phyloP scores from a whole-genome alignment of 2,888 invertebrate genomes.

The Andrena chrysosceles region DNA sequence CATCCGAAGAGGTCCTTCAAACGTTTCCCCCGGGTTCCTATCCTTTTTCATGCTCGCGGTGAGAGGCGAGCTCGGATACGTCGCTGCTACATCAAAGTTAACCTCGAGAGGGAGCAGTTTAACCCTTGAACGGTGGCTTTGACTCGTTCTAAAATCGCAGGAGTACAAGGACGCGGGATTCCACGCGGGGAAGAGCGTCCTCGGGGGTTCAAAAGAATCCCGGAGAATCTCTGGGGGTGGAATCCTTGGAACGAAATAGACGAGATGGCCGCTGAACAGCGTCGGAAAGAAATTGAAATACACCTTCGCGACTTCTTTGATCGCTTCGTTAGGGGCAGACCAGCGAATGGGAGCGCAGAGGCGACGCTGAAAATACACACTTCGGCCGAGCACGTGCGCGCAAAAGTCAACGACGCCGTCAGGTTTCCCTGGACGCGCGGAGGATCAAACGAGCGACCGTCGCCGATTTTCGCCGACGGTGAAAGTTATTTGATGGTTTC shows the following conservation, averaged over 20 bases:
- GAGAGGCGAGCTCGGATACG: constrained; percentile 6
- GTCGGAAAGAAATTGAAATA: constrained; percentile 46
- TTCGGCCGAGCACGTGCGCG: constrained; percentile 42
- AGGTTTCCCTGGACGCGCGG: constrained; percentile 48
- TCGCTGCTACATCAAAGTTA: constrained; percentile 18
- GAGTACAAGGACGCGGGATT: constrained; percentile 3
- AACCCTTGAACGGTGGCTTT: constrained; percentile 34
- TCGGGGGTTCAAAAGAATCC: neutral
- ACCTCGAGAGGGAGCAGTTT: constrained; percentile 11
- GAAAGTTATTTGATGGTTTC: constrained; percentile 71
- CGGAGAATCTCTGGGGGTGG: neutral
- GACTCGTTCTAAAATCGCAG: constrained; percentile 25
- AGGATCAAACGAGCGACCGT: constrained; percentile 68
- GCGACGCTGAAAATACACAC: constrained; percentile 66
- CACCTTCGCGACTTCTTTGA: constrained; percentile 67
- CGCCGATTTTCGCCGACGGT: constrained; percentile 33
- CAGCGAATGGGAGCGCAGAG: constrained; percentile 55
- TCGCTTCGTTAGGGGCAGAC: constrained; percentile 66
- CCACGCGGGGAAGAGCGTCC: neutral
- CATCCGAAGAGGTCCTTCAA: constrained; percentile 10
- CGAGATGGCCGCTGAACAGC: neutral
- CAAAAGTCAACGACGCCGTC: constrained; percentile 42
- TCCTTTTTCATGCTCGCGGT: neutral
- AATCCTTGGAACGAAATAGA: neutral
- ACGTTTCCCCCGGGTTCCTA: neutral